A percentile compares a stretch with the other conserved stretches of the same genome.
Conservation (phyloP, 2,113 vertebrate species). For the Leuciscus idus region DNA sequence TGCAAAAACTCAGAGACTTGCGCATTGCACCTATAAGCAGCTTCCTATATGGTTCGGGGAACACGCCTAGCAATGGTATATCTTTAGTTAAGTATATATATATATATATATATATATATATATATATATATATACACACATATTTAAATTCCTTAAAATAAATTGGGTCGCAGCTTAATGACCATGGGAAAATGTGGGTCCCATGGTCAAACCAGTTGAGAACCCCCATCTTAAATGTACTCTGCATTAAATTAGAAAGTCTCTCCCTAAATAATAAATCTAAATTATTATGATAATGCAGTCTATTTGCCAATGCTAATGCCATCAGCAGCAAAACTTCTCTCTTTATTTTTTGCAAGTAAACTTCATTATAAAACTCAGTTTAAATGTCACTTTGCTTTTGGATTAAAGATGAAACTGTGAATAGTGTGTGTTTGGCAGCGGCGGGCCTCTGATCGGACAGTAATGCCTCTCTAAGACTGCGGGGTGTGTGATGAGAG, state of each 20-base stretch:
- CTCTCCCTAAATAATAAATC: neutral
- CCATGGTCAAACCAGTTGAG: too few relatives aligned
- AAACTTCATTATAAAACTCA: neutral
- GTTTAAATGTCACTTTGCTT: slow-evolving; percentile 30
- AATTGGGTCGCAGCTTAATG: too few relatives aligned
- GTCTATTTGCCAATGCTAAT: neutral
- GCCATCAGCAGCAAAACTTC: neutral
- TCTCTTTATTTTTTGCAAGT: neutral
- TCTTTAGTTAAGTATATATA: too few relatives aligned
- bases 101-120: too few relatives aligned
- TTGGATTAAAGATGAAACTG: slow-evolving; percentile 71
- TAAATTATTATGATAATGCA: neutral
- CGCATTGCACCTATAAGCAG: too few relatives aligned
- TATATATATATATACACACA: too few relatives aligned
- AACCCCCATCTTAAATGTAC: neutral
- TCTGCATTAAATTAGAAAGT: neutral
- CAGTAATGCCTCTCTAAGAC: slow-evolving; percentile 62
- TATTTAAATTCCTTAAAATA: too few relatives aligned
- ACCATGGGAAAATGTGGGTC: too few relatives aligned
- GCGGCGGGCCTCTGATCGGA: slow-evolving; percentile 70
- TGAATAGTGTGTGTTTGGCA: slow-evolving; percentile 66
- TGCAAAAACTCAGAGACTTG: too few relatives aligned
- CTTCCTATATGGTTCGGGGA: too few relatives aligned
- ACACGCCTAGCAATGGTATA: too few relatives aligned
- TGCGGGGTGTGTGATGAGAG: slow-evolving; percentile 55